These are phyloP conservation scores for Eriocheir sinensis DNA, from an alignment of 1,140 invertebrate species.

Conservation along the genomic window DNA sequence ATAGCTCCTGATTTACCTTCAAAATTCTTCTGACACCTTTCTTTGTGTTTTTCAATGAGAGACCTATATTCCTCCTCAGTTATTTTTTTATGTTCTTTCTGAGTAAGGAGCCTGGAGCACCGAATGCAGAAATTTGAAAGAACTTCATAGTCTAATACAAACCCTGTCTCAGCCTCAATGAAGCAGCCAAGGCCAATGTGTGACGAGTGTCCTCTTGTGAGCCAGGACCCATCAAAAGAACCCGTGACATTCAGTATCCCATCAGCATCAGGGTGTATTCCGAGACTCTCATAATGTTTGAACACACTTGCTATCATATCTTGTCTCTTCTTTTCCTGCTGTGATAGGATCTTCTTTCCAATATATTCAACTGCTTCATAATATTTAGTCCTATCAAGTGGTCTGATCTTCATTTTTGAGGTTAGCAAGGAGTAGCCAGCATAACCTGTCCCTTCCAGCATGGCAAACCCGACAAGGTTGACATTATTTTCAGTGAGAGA, in stretches of 20 bases:
- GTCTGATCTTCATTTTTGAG: background rate
- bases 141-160: constrained; percentile 9
- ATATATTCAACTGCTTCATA: background rate
- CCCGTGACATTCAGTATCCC: constrained; percentile 9
- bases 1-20: constrained; percentile 29
- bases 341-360: background rate
- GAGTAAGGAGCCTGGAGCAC: background rate
- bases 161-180: background rate
- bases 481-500: no score
- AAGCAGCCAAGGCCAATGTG: background rate
- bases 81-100: background rate
- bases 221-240: background rate
- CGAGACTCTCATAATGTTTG: background rate
- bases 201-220: background rate
- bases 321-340: background rate
- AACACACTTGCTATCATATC: background rate
- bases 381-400: background rate
- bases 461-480: no score
- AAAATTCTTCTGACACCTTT: background rate
- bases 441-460: no score
- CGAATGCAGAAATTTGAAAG: background rate
- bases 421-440: no score
- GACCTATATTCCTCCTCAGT: background rate
- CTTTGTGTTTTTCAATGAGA: background rate
- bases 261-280: background rate